Percentiles rank a stretch among this genome's conserved stretches.
Conservation (phyloP, 2,113 vertebrate species). For the Scortum barcoo region DNA sequence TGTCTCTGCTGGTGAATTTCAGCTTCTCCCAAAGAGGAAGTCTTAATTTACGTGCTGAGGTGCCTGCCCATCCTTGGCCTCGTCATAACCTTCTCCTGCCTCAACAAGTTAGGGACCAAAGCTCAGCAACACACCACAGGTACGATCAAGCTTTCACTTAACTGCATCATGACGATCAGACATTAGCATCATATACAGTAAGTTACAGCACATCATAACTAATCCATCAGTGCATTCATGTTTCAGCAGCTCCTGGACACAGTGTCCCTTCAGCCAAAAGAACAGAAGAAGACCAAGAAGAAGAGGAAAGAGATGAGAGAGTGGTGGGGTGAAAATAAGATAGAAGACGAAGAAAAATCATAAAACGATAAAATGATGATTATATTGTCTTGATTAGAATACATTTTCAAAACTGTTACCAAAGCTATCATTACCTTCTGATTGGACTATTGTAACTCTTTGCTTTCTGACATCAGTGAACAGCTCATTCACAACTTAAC, state of each 20-base stretch:
- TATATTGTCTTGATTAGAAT: too few relatives aligned
- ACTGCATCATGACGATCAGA: not conserved
- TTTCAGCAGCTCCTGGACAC: constrained; percentile 23
- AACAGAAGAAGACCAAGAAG: not conserved
- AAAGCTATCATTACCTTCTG: too few relatives aligned
- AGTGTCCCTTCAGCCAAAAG: not conserved
- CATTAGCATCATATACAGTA: not conserved
- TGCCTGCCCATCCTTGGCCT: constrained; percentile 21
- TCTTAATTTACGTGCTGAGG: not conserved
- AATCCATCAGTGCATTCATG: not conserved
- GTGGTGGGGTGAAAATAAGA: not conserved
- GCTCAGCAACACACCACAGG: constrained; percentile 13
- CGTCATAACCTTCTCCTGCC: constrained; percentile 3
- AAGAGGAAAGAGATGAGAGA: not conserved
- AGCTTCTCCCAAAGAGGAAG: not conserved
- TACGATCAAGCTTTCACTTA: not conserved
- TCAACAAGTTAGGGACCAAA: not conserved
- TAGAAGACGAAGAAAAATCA: too few relatives aligned
- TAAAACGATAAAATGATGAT: too few relatives aligned
- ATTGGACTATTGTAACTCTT: too few relatives aligned
- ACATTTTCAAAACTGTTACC: too few relatives aligned
- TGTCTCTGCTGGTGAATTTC: constrained; percentile 4
- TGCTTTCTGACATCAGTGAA: too few relatives aligned
- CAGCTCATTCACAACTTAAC: too few relatives aligned
- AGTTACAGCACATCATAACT: too few relatives aligned